Conservation (phyloP, 2,113 vertebrate genomes). For the Neogale vison region DNA sequence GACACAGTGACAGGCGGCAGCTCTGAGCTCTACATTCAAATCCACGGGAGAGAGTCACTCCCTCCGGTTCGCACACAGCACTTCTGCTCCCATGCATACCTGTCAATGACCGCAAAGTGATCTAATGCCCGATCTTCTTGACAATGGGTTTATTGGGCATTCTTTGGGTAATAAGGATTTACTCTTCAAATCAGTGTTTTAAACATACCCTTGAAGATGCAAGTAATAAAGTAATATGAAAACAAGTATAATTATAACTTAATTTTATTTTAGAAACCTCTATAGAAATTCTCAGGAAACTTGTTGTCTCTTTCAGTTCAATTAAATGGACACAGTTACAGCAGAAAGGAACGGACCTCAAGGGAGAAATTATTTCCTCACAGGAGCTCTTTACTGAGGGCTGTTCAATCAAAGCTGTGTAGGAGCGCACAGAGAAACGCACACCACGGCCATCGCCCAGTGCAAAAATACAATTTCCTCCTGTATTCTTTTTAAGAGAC, state of each 20-base stretch:
- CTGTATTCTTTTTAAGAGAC: neutral
- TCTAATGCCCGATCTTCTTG: neutral
- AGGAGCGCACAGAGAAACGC: neutral
- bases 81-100: neutral
- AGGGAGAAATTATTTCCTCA: neutral
- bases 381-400: neutral
- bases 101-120: neutral
- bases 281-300: neutral
- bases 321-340: slow-evolving; percentile 38
- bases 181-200: neutral
- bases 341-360: neutral
- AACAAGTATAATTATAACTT: neutral
- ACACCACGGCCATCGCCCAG: neutral
- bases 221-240: neutral
- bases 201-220: neutral
- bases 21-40: neutral
- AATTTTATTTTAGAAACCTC: slow-evolving; percentile 34
- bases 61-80: neutral
- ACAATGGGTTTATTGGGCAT: neutral
- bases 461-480: too few relatives aligned
- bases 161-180: neutral
- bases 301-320: neutral
- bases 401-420: neutral
- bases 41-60: rapidly evolving
- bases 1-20: rapidly evolving